A percentile compares a stretch with the other conserved stretches of the same genome.
These are phyloP conservation scores for Carollia perspicillata DNA, from an alignment of 2,113 vertebrate genomes.

Conservation along the genomic window DNA sequence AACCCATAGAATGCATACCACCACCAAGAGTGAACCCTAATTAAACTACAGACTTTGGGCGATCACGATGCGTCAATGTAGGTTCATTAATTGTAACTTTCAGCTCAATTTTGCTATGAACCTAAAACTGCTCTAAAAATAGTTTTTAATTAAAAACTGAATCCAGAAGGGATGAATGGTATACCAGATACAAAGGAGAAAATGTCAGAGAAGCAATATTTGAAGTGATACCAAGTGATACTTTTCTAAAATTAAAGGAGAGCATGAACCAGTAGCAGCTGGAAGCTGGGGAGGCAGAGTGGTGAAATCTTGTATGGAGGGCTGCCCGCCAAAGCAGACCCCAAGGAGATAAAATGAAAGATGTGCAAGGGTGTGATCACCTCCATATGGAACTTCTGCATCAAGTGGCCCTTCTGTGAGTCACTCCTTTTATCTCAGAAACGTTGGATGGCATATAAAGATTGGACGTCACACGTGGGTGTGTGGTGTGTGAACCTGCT, in stretches of 20 bases:
- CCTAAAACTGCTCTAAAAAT: not conserved
- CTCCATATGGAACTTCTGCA: slow-evolving; percentile 86
- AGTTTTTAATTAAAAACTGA: not conserved
- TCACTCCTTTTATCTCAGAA: slow-evolving; percentile 91
- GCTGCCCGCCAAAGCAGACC: slow-evolving; percentile 78
- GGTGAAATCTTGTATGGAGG: not conserved
- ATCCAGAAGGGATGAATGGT: not conserved
- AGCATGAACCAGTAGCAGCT: not conserved
- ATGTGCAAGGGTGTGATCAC: slow-evolving; percentile 87
- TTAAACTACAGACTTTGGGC: too few species aligned
- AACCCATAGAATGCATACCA: too few species aligned
- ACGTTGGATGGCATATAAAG: not conserved
- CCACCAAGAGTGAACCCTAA: too few species aligned
- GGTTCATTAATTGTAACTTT: not conserved
- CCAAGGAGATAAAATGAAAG: slow-evolving; percentile 87
- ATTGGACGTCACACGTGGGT: not conserved
- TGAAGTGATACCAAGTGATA: not conserved
- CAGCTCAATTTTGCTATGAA: not conserved
- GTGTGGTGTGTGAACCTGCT: not conserved
- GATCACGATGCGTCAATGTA: too few species aligned
- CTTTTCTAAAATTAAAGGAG: not conserved
- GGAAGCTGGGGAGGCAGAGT: not conserved
- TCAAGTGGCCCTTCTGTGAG: slow-evolving; percentile 86
- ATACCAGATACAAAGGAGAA: not conserved
- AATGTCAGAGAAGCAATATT: not conserved